Evolutionary conservation across 1,140 invertebrate genomes (phyloP).

Genomic region (Pseudomyrmex pallidus): DNA sequence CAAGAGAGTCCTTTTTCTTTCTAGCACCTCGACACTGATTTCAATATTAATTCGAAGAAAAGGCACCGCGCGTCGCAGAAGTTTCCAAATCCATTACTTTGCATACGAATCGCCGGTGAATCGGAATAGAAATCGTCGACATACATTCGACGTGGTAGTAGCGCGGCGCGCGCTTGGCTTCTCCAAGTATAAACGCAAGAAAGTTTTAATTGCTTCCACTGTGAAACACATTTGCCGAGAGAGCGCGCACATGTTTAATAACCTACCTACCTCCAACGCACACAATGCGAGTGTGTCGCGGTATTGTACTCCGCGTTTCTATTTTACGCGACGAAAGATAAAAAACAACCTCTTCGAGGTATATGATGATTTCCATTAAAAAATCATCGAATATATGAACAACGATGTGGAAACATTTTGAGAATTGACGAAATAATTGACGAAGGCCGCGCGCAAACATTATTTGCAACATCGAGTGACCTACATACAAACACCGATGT

Average conservation of each 20-base stretch:
- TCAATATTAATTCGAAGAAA: slow-evolving; percentile 64
- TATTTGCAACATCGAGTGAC: background rate
- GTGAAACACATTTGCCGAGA: slow-evolving; percentile 18
- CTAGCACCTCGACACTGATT: slow-evolving; percentile 32
- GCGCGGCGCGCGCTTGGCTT: background rate
- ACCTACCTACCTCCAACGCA: background rate
- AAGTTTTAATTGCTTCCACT: slow-evolving; percentile 61
- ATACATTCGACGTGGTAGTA: slow-evolving; percentile 16
- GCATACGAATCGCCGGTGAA: slow-evolving; percentile 64
- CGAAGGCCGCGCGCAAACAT: no score
- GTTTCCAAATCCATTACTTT: slow-evolving; percentile 59
- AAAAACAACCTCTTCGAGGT: background rate
- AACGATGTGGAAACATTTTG: background rate
- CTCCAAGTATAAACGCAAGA: slow-evolving; percentile 24
- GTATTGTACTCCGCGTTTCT: slow-evolving; percentile 12
- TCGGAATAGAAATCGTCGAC: slow-evolving; percentile 47
- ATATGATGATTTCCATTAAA: background rate
- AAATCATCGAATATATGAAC: slow-evolving; percentile 13
- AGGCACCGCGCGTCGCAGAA: slow-evolving; percentile 10
- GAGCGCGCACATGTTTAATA: slow-evolving; percentile 39
- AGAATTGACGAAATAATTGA: background rate
- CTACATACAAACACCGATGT: background rate
- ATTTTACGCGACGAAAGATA: background rate
- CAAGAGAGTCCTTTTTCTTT: slow-evolving; percentile 27
- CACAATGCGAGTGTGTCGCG: background rate